A percentile compares a stretch with the other conserved stretches of the same genome.
Conservation (phyloP, 1,140 invertebrate species). For the Bombus soroeensis region DNA sequence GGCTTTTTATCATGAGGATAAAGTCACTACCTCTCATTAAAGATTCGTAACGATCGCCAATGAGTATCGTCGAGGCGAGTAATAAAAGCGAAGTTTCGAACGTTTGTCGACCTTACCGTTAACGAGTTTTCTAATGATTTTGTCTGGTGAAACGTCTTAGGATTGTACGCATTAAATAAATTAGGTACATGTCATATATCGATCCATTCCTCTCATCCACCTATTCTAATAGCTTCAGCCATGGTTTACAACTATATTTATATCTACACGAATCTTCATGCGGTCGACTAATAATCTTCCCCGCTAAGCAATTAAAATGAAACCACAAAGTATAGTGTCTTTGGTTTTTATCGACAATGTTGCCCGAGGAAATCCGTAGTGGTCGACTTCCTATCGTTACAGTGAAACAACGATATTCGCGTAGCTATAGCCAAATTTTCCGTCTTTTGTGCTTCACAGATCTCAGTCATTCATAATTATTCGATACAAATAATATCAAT, state of each 20-base stretch:
- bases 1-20: no score
- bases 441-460: not conserved
- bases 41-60: no score
- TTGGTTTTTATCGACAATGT: not conserved
- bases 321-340: constrained; percentile 25
- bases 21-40: no score
- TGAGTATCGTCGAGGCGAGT: no score
- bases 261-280: constrained; percentile 14
- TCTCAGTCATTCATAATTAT: not conserved
- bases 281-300: not conserved
- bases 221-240: not conserved
- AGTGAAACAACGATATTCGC: not conserved
- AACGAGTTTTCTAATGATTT: no score
- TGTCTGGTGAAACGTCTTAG: no score
- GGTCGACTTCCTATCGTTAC: not conserved
- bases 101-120: no score
- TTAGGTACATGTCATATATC: no score
- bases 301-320: constrained; percentile 12
- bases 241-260: not conserved
- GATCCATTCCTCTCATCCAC: no score
- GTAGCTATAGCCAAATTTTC: not conserved
- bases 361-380: constrained; percentile 14
- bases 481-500: no score
- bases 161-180: no score
- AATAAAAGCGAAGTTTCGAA: no score